Evolutionary conservation across 2,113 vertebrate genomes (phyloP).

Genomic region (Agapornis roseicollis): DNA sequence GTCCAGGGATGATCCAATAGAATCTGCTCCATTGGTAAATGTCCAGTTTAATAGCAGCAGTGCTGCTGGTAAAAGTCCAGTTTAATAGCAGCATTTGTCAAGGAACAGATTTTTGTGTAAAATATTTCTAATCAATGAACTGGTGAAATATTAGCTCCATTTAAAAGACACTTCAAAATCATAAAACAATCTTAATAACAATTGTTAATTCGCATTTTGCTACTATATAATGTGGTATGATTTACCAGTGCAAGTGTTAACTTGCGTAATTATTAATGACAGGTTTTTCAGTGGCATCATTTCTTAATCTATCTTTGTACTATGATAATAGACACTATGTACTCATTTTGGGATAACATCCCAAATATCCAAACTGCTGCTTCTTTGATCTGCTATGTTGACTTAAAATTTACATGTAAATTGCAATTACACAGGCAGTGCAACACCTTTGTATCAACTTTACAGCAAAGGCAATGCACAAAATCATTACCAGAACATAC

Average conservation of each 20-base stretch:
- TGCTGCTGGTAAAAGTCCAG: neutral
- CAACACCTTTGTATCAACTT: neutral
- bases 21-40: neutral
- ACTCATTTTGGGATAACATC: neutral
- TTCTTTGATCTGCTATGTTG: neutral
- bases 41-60: neutral
- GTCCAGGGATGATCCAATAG: neutral
- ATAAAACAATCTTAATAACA: neutral
- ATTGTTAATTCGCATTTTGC: neutral
- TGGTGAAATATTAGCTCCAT: neutral
- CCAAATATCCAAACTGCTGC: neutral
- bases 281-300: neutral
- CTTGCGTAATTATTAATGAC: neutral
- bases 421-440: neutral
- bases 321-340: neutral
- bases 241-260: neutral
- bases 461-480: neutral
- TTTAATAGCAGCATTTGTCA: neutral
- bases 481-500: neutral
- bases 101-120: neutral
- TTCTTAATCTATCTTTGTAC: neutral
- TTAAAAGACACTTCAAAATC: conserved; percentile 2
- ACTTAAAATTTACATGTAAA: neutral
- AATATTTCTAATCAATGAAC: neutral
- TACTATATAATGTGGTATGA: neutral